Evolutionary conservation across 2,888 invertebrate species (phyloP).

Genomic region (Gastracanthus pulcherrimus): DNA sequence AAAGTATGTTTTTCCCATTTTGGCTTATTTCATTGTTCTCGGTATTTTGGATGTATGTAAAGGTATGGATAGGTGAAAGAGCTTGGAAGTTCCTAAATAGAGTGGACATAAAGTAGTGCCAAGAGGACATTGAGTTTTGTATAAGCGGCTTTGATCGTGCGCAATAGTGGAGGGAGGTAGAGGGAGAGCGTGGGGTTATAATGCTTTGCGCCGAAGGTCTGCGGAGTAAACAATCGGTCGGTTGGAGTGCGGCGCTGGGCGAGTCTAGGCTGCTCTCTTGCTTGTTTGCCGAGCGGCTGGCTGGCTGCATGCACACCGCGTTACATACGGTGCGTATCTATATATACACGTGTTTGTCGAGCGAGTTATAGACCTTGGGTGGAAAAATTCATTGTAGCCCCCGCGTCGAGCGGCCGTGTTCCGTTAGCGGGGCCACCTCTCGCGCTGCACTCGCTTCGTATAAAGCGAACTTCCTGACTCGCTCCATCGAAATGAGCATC

Average conservation of each 20-base stretch:
- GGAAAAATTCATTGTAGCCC: slow-evolving; percentile 28
- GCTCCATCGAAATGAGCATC: too few relatives aligned
- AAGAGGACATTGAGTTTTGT: too few relatives aligned
- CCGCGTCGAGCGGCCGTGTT: not conserved
- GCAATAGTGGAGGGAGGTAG: not conserved
- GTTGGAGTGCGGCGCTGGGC: not conserved
- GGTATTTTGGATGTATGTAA: too few relatives aligned
- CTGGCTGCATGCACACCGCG: not conserved
- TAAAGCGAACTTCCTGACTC: not conserved
- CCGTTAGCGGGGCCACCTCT: not conserved
- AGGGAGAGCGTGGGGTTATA: not conserved
- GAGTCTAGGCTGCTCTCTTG: not conserved
- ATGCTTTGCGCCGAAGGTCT: not conserved
- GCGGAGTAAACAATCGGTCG: not conserved
- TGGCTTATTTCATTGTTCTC: too few relatives aligned
- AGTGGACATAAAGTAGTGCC: too few relatives aligned
- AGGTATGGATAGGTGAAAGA: too few relatives aligned
- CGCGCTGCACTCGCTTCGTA: too few relatives aligned
- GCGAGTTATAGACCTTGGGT: slow-evolving; percentile 26
- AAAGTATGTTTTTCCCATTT: too few relatives aligned
- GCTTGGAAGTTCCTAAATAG: too few relatives aligned
- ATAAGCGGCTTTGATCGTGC: too few relatives aligned
- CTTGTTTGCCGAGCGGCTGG: not conserved
- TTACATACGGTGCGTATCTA: not conserved
- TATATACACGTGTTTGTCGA: slow-evolving; percentile 27